Evolutionary conservation across 2,113 vertebrate genomes (phyloP), one percentile per base, ranked within the genome.

Genomic region (Nothoprocta perdicaria): DNA sequence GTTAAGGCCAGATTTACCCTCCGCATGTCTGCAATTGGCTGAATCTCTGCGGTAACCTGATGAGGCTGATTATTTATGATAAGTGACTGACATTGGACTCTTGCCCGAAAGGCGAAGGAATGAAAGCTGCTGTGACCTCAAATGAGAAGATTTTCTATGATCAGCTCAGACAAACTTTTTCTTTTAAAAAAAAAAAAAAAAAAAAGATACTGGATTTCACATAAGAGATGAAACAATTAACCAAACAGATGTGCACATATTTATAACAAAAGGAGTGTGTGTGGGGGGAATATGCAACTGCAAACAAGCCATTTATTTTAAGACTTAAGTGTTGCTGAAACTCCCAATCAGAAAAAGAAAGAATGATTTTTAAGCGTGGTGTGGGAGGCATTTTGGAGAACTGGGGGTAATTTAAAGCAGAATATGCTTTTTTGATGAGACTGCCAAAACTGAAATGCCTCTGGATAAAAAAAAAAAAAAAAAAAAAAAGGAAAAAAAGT

Each of bases 391-490:
- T 96, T 95, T 93, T 84, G 66, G 93, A 94, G 84, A 91, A 66
- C 78, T 85, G 85, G 79, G 95, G 84, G 94, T 97, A 96, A 97
- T 96, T 96, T 96, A 91, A 94, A 96, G 92, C 84, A 79, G 90
- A 96, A 96, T 96, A 96, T 94, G 93, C 69, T 95, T 95, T 95
- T 96, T 96, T 97, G 96, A 96, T 96, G 94, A 97, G 95, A 78
- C 87, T 97, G 97, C 95, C 96, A 97, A 96, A 96, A 93, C 88
- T 4, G 53, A 95, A 91, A 95, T 88, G 88, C 88, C 94, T 95
- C 93, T 86, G 62, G 95, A 95, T 96, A 92, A 95, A 96, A 96
- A 94, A 89, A 93, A 96, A 95, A 92, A 81, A 26, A 80, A 90
- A 17, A 68, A 90, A 84, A 72, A 89, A 57, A 68, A 90, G 81